Evolutionary conservation across 1,140 invertebrate species (phyloP), one percentile per base, ranked within the genome.

Genomic region (Ericerus pela): DNA sequence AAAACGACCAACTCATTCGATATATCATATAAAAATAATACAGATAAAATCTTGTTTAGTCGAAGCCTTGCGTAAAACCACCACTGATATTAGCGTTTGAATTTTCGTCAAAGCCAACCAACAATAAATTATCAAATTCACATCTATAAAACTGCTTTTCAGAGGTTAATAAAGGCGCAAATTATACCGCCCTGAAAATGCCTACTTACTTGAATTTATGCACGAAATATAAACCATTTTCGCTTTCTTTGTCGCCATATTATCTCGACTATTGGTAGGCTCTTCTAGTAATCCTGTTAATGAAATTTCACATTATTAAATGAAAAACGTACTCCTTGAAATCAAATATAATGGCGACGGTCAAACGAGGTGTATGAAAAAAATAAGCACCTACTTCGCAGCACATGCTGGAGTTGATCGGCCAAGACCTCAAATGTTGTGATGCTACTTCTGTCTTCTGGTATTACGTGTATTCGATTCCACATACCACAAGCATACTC

Each of bases 401-500:
- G 69, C 33, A 85, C 84, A 31, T 90, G 73, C 70, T 92, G 86
- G 38, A 92, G 73, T 62, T 91, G 83, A 68, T 92, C 87, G 1
- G 85, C 81, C 55, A 93, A 74, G 12, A 88, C 84, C 71, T 92
- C 88, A 65, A 94, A 93, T 0, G 88, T 91, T 63, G 82, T 88
- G 52, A 89, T 87, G 16, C 83, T 87, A 59, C 86, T 81, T 61
- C 80, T 75, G 65, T 93, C 89, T 64, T 92, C 89, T 0, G 90
- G 89, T 62, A 94, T 93, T 2, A 86, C 74, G 72, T 94, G 85
- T 56, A 82, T 77, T 62, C 80, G 82, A 66, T 93, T 92, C 88
- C 89, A 94, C 1, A 82, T 80, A 1, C 88, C 88, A 64, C 88
- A 91, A 1, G 88, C 87, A 65, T 79, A 92, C 69, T 89, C 84